Evolutionary conservation across 2,113 vertebrate species (phyloP), one percentile per base, ranked within the genome.

Genomic region (Pseudorasbora parva): DNA sequence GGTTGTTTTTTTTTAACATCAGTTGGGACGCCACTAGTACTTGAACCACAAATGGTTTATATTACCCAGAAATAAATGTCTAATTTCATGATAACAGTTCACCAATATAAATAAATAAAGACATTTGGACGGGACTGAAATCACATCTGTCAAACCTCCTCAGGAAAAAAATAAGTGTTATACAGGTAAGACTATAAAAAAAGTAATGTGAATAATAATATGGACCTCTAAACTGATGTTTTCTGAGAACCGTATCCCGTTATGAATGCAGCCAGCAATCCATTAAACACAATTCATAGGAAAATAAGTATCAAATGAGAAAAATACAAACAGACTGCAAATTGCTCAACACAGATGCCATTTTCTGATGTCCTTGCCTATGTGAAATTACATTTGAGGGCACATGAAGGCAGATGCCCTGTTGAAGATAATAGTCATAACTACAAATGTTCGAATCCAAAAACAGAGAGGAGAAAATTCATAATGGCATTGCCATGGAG

Each of bases 401-500:
- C 45, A 78, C 8, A 64, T 30, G 21, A 47, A 74, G 73, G 75
- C 62, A 43, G 60, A 81, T 66, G 59, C 60, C 60, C 54, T 84
- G 81, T 51, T 85, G 72, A 74, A 85, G 69, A 88, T 89, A 89
- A 91, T 88, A 86, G 85, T 82, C 84, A 43, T 71, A 85, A 87
- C 88, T 89, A 62, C 85, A 91, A 93, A 92, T 89, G 87, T 88
- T 88, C 83, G 86, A 86, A 75, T 78, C 78, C 84, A 86, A 85
- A 90, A 78, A 60, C 45, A 83, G 82, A 78, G n/a, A 2, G 21
- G 37, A 66, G 25, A 25, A 59, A 82, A 86, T 2, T 49, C 88
- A 84, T 85, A 85, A 88, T 87, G 77, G 78, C 85, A 93, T 94
- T n/a, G 83, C 90, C 91, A 93, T 94, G 92, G 91, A 93, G 91